These are phyloP conservation scores for Ridgeia piscesae DNA, from an alignment of 1,140 invertebrate genomes.

Conservation along the genomic window DNA sequence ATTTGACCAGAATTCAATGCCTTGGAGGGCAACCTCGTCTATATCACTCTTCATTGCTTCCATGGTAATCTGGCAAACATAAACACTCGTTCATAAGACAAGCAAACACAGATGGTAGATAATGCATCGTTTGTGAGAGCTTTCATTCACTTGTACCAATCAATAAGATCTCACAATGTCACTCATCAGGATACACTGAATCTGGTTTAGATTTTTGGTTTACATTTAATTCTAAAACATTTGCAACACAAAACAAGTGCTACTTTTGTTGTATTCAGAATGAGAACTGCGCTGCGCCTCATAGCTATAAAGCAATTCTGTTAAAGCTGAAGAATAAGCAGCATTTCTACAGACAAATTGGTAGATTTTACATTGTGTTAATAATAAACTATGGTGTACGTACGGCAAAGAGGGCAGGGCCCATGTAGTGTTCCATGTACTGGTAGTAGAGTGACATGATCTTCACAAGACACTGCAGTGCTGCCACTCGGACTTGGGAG, in stretches of 20 bases:
- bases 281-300: no score
- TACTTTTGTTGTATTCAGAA: no score
- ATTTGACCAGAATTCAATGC: constrained; percentile 99
- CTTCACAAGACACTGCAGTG: constrained; percentile 97
- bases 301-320: no score
- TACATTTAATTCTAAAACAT: no score
- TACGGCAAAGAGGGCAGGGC: constrained; percentile 92
- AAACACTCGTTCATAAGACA: background rate
- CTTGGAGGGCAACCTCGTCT: constrained; percentile 95
- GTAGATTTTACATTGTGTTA: no score
- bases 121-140: background rate
- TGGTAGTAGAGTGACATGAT: constrained; percentile 99
- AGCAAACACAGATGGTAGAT: background rate
- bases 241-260: no score
- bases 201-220: no score
- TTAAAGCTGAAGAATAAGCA: no score
- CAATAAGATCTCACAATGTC: no score
- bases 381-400: constrained; percentile 43
- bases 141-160: no score
- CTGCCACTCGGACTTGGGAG: constrained; percentile 82
- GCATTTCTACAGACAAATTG: no score
- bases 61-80: constrained; percentile 77
- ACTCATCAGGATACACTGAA: no score
- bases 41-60: constrained; percentile 97
- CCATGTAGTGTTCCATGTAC: constrained; percentile 99